A percentile compares a stretch with the other conserved stretches of the same genome.
These are phyloP conservation scores for Tachypleus tridentatus DNA, from an alignment of 1,140 invertebrate genomes.

Conservation along the genomic window DNA sequence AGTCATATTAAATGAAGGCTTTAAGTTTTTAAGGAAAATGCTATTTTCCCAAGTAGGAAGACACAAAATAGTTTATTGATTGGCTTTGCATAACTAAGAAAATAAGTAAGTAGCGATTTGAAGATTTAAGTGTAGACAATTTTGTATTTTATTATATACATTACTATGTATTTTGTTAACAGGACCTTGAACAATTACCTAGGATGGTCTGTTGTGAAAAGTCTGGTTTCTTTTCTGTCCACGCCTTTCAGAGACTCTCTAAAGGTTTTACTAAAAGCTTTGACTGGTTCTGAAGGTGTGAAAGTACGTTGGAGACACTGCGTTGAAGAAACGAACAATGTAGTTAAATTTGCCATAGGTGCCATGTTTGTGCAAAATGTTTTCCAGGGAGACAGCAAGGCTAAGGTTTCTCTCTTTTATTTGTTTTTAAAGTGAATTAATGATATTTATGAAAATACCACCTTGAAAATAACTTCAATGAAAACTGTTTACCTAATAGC, in stretches of 20 bases:
- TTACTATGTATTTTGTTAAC: slow-evolving; percentile 27
- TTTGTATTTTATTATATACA: not conserved
- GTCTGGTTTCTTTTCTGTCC: slow-evolving; percentile 65
- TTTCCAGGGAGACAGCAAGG: slow-evolving; percentile 67
- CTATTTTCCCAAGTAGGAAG: too few relatives aligned
- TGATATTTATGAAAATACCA: too few relatives aligned
- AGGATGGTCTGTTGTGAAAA: slow-evolving; percentile 79
- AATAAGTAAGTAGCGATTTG: too few relatives aligned
- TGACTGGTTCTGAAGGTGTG: slow-evolving; percentile 70
- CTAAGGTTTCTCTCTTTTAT: slow-evolving; percentile 36
- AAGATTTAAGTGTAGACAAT: too few relatives aligned
- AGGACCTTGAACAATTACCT: slow-evolving; percentile 85
- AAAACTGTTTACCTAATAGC: too few relatives aligned
- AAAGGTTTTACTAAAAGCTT: slow-evolving; percentile 71
- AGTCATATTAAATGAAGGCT: too few relatives aligned
- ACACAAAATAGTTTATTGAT: too few relatives aligned
- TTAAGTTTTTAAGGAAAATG: too few relatives aligned
- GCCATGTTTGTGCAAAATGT: slow-evolving; percentile 86
- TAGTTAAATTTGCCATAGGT: slow-evolving; percentile 83
- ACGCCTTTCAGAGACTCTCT: slow-evolving; percentile 84
- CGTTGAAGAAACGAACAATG: slow-evolving; percentile 80
- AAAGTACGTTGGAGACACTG: slow-evolving; percentile 82
- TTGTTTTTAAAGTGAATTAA: too few relatives aligned
- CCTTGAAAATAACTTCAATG: too few relatives aligned
- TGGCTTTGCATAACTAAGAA: too few relatives aligned